Conservation (phyloP, 2,888 invertebrate species). For the Morpho deidamia region DNA sequence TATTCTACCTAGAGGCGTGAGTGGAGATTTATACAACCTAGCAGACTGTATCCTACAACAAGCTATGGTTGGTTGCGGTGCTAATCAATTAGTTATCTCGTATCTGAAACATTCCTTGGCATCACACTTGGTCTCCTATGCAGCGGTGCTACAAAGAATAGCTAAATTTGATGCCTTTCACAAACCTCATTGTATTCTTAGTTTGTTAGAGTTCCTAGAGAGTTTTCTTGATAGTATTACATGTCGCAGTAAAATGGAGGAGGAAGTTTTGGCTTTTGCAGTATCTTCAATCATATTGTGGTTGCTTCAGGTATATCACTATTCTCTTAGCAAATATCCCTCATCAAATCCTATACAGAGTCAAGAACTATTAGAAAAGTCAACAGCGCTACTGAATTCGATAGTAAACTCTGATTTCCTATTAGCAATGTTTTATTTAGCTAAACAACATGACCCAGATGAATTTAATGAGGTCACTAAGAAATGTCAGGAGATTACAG, state of each 20-base stretch:
- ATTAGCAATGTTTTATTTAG: slow-evolving; percentile 89
- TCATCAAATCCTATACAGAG: slow-evolving; percentile 69
- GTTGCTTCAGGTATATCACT: slow-evolving; percentile 86
- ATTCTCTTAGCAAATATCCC: slow-evolving; percentile 66
- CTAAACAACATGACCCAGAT: slow-evolving; percentile 89
- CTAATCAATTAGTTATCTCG: slow-evolving; percentile 93
- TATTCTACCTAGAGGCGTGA: slow-evolving; percentile 92
- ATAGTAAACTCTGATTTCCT: slow-evolving; percentile 86
- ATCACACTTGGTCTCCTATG: slow-evolving; percentile 93
- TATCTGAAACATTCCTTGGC: slow-evolving; percentile 95
- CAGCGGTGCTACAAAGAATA: slow-evolving; percentile 91
- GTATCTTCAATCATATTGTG: slow-evolving; percentile 90
- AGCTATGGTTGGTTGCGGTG: slow-evolving; percentile 94
- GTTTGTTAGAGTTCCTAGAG: slow-evolving; percentile 91
- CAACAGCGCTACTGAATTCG: slow-evolving; percentile 82
- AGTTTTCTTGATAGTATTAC: slow-evolving; percentile 80
- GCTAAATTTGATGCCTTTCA: slow-evolving; percentile 92
- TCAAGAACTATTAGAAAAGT: slow-evolving; percentile 83
- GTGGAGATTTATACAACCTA: slow-evolving; percentile 94
- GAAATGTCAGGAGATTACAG: slow-evolving; percentile 86
- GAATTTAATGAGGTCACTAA: slow-evolving; percentile 81
- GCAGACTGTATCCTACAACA: slow-evolving; percentile 96
- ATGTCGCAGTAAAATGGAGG: slow-evolving; percentile 91
- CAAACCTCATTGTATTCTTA: slow-evolving; percentile 92
- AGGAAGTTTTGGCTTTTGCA: slow-evolving; percentile 89